Evolutionary conservation across 2,797 vertebrate species (phyloP), one percentile per base, ranked within the genome.

Genomic region (Pogonophryne albipinna): DNA sequence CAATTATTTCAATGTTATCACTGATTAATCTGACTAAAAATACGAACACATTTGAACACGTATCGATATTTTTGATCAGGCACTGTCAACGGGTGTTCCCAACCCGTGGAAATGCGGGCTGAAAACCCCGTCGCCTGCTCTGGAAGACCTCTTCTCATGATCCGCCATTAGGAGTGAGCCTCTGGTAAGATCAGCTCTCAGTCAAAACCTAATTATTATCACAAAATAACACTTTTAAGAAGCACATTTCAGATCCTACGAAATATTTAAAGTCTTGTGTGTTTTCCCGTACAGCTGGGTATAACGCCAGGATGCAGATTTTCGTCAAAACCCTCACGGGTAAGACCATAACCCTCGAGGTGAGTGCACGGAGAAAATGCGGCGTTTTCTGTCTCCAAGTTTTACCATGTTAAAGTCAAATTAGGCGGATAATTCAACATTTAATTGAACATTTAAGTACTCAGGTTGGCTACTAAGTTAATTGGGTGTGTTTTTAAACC

Each of bases 311-410:
- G 85, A 92, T 96, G 98, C 97, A 99, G 97, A 99, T 99, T 91
- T 99, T 99, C 83, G 97, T 99, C 72, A 99, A 99, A 93, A 99
- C 98, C 90, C 95, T 99, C 46, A 99, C 98, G 80, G 97, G 98
- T 90, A 99, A 99, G 89, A 99, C 97, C 6, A 99, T 99, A 89
- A 98, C 98, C 84, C 97, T 99, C 87, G 97, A 99, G 97, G 96
- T 97, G 85, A 76, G 94, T 80, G 55, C 83, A 8, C 53, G 69
- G 77, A 57, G 47, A 34, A 38, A 38, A 27, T 16, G 56, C n/a
- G 31, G 42, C 59, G 38, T n/a, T 59, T 20, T 31, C 4, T 4
- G 14, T n/a, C 65, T 2, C 12, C 0, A 1, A 65, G 5, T 9
- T n/a, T 47, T 38, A 17, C 11, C 15, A 0, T 10, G 0, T 0